Base-by-base conservation (phyloP, 1,140 invertebrate genomes). In the Rhopalosiphum padi region DNA sequence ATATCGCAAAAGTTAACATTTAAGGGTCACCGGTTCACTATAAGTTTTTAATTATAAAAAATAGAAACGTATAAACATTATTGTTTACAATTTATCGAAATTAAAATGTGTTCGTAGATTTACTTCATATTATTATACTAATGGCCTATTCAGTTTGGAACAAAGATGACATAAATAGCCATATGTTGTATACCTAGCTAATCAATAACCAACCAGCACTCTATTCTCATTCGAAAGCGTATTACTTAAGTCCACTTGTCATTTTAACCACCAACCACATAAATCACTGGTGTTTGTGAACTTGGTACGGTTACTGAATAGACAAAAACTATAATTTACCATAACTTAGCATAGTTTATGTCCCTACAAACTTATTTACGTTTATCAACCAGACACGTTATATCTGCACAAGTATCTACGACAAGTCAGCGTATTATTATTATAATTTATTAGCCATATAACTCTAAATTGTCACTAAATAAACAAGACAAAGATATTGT, bases 151-250 rank as follows among this genome's bases (percentile, higher is more conserved):
- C 60, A n/a, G 30, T n/a, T n/a, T 77, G 30, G 4, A 77, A 77
- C 60, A 18, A 77, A n/a, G 60, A 77, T 77, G 60, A 35, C 60
- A 77, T 77, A 35, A 77, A 77, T 77, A n/a, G 60, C 15, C 30
- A 35, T n/a, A 77, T 77, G 30, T 77, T n/a, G 15, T 68, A 68
- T n/a, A 35, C 15, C 30, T n/a, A n/a, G 60, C 30, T 77, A 77
- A 77, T 77, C 60, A 77, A 77, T 77, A 77, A 77, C 60, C 60
- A n/a, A 77, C 60, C n/a, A n/a, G n/a, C n/a, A 77, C 60, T 77
- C 60, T 77, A 77, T 77, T 15, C 60, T 77, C 60, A 77, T 77
- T 77, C n/a, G 30, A 77, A 77, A 77, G 30, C 60, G n/a, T 77
- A 77, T 77, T 77, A 68, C 15, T 68, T 68, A n/a, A 77, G 60